Base-by-base conservation (phyloP, 2,888 invertebrate genomes). In the Ptycholaimellus sp. region DNA sequence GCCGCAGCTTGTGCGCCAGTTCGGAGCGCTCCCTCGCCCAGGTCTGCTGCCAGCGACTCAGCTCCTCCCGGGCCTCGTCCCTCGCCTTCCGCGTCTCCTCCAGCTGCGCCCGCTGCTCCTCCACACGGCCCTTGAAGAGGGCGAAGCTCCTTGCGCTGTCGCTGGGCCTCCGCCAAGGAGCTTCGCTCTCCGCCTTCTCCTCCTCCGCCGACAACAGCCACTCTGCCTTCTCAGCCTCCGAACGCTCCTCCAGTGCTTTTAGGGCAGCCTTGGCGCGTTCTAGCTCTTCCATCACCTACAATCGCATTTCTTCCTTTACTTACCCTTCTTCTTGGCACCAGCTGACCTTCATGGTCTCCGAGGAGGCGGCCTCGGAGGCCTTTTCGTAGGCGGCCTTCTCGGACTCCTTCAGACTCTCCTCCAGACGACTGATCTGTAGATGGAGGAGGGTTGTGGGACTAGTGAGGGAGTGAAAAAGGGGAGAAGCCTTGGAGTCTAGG, bases 41-140 rank as follows among this genome's bases (percentile, higher is more conserved):
- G 2, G 41, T 38, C 30, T 42, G 35, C 37, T 44, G 36, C 41
- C 41, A 35, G n/a, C 38, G 14, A 16, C 33, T 39, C 40, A 49
- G 30, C n/a, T 44, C 42, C 18, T 52, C 46, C 25, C 49, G 46
- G 18, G 54, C 50, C 20, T 51, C 50, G 21, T 51, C 46, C 44
- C 49, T 48, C 13, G 41, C 38, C 7, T 42, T 28, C 30, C 50
- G 37, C 9, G 41, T 44, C 33, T 50, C 47, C 9, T 45, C 36
- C 22, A 54, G 37, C 33, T 55, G 52, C 23, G 44, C 42, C 35
- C 48, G 48, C 18, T 53, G 41, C 9, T 51, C 50, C 6, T 50
- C 33, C 4, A 42, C 35, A 38, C 38, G 25, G 19, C 34, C 6
- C 19, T 5, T 13, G n/a, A 20, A 29, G 16, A 30, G n/a, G n/a